Percentiles rank a stretch among this genome's conserved stretches.
Evolutionary conservation across 2,113 vertebrate species (phyloP).

Genomic region (Jaculus jaculus): DNA sequence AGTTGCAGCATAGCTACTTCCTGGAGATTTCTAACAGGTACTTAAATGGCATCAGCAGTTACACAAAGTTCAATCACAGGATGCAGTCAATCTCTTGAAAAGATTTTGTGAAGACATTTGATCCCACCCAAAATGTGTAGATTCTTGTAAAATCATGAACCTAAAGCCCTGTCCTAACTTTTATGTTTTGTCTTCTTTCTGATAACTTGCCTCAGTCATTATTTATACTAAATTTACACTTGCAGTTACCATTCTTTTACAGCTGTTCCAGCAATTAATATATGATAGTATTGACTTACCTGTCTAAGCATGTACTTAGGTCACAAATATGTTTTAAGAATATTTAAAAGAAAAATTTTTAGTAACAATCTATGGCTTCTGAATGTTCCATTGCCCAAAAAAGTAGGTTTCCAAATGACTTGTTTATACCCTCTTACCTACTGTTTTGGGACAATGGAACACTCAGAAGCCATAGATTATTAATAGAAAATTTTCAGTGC

Average conservation of each 20-base stretch:
- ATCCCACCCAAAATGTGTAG: background rate
- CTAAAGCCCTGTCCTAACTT: background rate
- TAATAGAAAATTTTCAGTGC: too few relatives aligned
- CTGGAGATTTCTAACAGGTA: constrained; percentile 24
- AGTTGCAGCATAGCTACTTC: constrained; percentile 47
- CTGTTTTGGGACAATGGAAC: too few relatives aligned
- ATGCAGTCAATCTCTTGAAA: background rate
- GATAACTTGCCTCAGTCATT: constrained; percentile 3
- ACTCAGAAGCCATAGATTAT: too few relatives aligned
- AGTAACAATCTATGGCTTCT: too few relatives aligned
- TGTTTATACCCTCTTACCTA: too few relatives aligned
- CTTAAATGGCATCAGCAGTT: constrained; percentile 29
- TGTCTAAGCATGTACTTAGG: constrained; percentile 1
- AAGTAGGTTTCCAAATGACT: too few relatives aligned
- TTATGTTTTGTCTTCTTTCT: constrained; percentile 37
- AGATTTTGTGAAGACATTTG: constrained; percentile 39
- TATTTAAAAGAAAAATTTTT: background rate
- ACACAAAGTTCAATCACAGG: background rate
- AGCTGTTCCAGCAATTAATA: constrained; percentile 54
- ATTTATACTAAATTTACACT: constrained; percentile 22
- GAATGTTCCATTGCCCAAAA: too few relatives aligned
- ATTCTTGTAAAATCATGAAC: constrained; percentile 41
- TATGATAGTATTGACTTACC: background rate
- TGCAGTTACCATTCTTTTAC: background rate
- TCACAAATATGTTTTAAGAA: background rate